Base-by-base conservation (phyloP, 2,113 vertebrate genomes). In the Xenopus tropicalis region DNA sequence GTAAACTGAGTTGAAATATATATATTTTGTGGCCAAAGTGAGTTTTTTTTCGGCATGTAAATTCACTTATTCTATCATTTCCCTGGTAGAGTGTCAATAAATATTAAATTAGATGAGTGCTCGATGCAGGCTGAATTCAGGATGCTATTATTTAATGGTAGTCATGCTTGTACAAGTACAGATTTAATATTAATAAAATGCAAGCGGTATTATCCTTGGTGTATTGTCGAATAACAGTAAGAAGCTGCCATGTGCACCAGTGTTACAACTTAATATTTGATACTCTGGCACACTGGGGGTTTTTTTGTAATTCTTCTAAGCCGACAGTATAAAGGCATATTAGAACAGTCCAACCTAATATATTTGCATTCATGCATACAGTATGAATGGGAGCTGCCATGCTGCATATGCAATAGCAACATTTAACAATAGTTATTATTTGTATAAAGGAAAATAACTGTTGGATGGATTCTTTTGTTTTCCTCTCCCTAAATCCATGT, bases 91-190 rank as follows among this genome's bases (percentile, higher is more conserved):
- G 12, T 62, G 66, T 75, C 65, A 62, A 75, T 75, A 75, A 69
- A 69, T 69, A 76, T 74, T 74, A 56, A 61, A 67, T 74, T 66
- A 74, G 72, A 57, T 61, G 56, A 67, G 17, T 57, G 66, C 64
- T 67, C 21, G 25, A 67, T 48, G 56, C 23, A 51, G 17, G 9
- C 57, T 11, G 20, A 59, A 23, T 22, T 23, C 13, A 59, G 57
- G 11, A 59, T 23, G 20, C 22, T 59, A 20, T 23, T 59, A 59
- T 23, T 12, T 22, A 59, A 59, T n/a, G 14, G 46, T 19, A 68
- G 56, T 58, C 48, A 72, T 25, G 10, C 12, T 13, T 43, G 52
- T 57, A 54, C 54, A 72, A 58, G 44, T 62, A 54, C 29, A 72
- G n/a, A 43, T 54, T 66, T 66, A 16, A 29, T 19, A 21, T 52